phyloP scores from a whole-genome alignment of 2,888 invertebrate species.

The Parapristionchus giblindavisi region DNA sequence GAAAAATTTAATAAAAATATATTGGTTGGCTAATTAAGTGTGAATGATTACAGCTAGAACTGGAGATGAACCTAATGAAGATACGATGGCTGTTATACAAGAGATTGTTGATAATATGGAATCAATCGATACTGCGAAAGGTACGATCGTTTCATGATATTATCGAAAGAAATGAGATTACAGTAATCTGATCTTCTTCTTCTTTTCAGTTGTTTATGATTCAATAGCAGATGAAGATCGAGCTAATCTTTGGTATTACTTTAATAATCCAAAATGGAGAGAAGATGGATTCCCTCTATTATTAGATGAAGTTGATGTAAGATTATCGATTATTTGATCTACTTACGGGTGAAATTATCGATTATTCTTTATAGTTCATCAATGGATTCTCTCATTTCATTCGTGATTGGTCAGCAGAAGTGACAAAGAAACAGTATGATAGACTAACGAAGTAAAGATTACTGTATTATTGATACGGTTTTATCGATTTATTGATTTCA shows the following conservation, averaged over 20 bases:
- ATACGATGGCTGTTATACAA: constrained; percentile 16
- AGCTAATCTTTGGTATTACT: constrained; percentile 48
- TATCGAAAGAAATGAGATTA: too few species aligned
- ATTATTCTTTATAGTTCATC: background rate
- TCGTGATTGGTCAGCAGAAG: background rate
- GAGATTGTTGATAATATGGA: constrained; percentile 15
- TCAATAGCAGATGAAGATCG: constrained; percentile 42
- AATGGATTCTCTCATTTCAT: background rate
- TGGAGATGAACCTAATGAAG: constrained; percentile 12
- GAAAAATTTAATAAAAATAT: too few species aligned
- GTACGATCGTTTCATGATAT: background rate
- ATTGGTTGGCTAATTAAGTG: too few species aligned
- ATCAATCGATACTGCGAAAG: constrained; percentile 13
- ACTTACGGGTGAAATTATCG: background rate
- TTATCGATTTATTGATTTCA: background rate
- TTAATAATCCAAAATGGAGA: constrained; percentile 40
- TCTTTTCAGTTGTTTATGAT: constrained; percentile 42
- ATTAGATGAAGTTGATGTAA: constrained; percentile 35
- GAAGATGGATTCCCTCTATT: constrained; percentile 26
- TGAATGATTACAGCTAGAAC: constrained; percentile 23
- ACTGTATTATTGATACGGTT: background rate
- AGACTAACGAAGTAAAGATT: background rate
- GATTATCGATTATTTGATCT: background rate
- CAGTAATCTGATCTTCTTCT: too few species aligned
- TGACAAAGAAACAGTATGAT: background rate